A percentile compares a stretch with the other conserved stretches of the same genome.
Conservation (phyloP, 2,888 invertebrate genomes). For the Orthosia cruda region DNA sequence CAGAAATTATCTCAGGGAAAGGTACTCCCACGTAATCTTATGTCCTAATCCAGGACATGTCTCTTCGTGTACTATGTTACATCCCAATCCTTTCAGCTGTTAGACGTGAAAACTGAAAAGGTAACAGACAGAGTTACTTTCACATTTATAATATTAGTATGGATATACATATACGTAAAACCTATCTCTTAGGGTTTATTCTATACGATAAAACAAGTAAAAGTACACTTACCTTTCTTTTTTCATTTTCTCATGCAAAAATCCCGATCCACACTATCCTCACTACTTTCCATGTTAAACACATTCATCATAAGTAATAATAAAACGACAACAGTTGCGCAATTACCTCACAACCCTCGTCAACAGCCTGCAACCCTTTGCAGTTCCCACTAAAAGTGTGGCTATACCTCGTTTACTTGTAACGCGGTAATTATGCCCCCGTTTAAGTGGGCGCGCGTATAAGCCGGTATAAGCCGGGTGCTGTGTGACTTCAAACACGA, state of each 20-base stretch:
- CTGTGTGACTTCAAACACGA: slow-evolving; percentile 63
- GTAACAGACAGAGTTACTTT: no score
- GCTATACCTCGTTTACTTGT: slow-evolving; percentile 46
- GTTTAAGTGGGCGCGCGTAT: slow-evolving; percentile 53
- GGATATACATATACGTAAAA: background rate
- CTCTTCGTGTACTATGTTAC: no score
- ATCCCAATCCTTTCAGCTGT: no score
- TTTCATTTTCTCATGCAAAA: background rate
- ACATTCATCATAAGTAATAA: slow-evolving; percentile 54
- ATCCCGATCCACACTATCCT: background rate
- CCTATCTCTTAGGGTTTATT: background rate
- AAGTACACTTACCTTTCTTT: no score
- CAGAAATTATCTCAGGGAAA: no score
- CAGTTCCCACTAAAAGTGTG: slow-evolving; percentile 51
- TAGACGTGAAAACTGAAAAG: no score
- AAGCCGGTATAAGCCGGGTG: slow-evolving; percentile 57
- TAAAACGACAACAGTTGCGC: slow-evolving; percentile 54
- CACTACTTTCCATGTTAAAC: slow-evolving; percentile 26
- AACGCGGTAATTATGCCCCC: slow-evolving; percentile 62
- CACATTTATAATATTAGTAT: no score
- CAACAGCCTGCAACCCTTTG: slow-evolving; percentile 52
- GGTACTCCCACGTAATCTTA: no score
- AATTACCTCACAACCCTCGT: slow-evolving; percentile 57
- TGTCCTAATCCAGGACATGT: no score
- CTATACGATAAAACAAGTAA: background rate